Evolutionary conservation across 2,888 invertebrate genomes (phyloP).

Genomic region (Acanthopleura granulata): DNA sequence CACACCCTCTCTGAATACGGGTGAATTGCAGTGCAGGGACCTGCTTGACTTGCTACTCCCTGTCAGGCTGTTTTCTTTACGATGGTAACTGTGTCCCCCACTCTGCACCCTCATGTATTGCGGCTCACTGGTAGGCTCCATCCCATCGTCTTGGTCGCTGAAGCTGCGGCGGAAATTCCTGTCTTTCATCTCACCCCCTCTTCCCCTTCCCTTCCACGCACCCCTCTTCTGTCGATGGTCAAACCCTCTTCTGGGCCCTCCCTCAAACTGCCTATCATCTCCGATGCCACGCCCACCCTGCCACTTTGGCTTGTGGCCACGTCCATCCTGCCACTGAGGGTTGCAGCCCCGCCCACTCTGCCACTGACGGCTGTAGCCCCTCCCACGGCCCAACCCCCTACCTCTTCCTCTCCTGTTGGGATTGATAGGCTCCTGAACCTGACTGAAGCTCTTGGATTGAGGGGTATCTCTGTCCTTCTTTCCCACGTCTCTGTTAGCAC

Average conservation of each 20-base stretch:
- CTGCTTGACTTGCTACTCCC: background rate
- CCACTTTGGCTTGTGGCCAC: background rate
- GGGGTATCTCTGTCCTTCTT: background rate
- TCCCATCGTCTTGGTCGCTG: background rate
- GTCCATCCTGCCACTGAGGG: background rate
- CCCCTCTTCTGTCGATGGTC: background rate
- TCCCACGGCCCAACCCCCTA: background rate
- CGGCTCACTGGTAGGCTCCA: background rate
- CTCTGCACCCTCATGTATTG: background rate
- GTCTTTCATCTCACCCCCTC: background rate
- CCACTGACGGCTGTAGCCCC: background rate
- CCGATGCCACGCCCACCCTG: background rate
- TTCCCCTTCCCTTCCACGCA: background rate
- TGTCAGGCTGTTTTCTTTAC: background rate
- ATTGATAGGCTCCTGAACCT: too few relatives aligned
- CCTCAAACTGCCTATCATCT: too few relatives aligned
- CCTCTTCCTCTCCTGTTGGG: background rate
- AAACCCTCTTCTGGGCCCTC: background rate
- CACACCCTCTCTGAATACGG: too few relatives aligned
- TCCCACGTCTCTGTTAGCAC: background rate
- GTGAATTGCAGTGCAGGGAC: background rate
- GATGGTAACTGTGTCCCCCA: constrained; percentile 11
- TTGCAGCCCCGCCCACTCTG: background rate
- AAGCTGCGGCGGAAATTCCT: constrained; percentile 2
- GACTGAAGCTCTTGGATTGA: too few relatives aligned